Base-by-base conservation (phyloP, 2,888 invertebrate species). In the Xanthostigma xanthostigma region DNA sequence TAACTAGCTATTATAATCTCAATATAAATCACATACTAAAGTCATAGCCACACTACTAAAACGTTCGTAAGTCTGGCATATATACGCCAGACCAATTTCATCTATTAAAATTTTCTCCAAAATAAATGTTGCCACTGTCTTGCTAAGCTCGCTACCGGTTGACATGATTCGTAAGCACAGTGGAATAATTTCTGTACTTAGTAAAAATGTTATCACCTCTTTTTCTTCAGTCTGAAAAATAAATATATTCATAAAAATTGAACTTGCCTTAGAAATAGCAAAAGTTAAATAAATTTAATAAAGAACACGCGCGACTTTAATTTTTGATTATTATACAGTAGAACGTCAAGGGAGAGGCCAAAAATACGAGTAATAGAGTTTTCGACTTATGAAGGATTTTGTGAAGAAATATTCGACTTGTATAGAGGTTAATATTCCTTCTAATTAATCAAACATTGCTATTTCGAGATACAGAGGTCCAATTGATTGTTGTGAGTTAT, bases 11-110 rank as follows among this genome's bases (percentile, higher is more conserved):
- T 37, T 34, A 34, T 36, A 38, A 46, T 44, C 10, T 34, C 13
- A 41, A 13, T 42, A 14, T 9, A 17, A 44, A 49, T 13, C 44
- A 60, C 70, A 71, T 67, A 84, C 84, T 65, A 98, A 74, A 60
- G 98, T 98, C 86, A 97, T 97, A 51, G 98, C 98, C 14, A 99
- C 98, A 71, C 99, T 98, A 45, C 96, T 96, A 69, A 99, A 98
- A 60, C 98, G 78, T 64, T 98, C 98, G 68, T 98, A 99, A 0
- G 98, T 98, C 70, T 98, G 97, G 65, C 98, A 98, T 56, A 99
- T 98, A 64, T 99, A 98, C 42, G 89, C 88, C 44, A 99, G 72
- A 0, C 98, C 98, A 62, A 92, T 94, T 63, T 99, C 98, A 71
- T 99, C 98, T 42, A 97, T 71, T 44, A 99, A 71, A 61, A 98